Evolutionary conservation across 2,797 vertebrate species (phyloP), one percentile per base, ranked within the genome.

Genomic region (Chromis chromis): DNA sequence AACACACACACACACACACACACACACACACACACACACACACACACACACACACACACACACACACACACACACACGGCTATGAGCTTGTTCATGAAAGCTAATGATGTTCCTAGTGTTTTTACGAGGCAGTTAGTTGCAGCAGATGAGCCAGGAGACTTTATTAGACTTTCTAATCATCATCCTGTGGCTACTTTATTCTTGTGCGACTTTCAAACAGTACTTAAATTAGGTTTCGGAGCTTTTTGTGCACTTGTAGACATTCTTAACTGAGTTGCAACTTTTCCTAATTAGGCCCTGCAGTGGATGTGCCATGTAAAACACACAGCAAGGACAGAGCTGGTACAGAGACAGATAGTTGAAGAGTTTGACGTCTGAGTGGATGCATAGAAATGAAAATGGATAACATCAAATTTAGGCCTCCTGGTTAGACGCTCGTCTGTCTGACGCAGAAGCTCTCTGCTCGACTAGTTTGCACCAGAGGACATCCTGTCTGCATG

Each of bases 401-500:
- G 10, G 6, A 36, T 27, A 9, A 54, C 0, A 14, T 1, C n/a
- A 10, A 52, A 27, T 24, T 22, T 11, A 14, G 39, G 46, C 33
- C 1, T 36, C 33, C 33, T 36, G 33, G 33, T 36, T 36, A 36
- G 10, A 36, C 8, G 33, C 33, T 36, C 3, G 33, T 62, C 64
- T 75, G 77, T 72, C 14, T 79, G 73, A 81, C 40, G 24, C 54
- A 60, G 62, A 88, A 84, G 91, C 77, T 93, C 87, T 94, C 36
- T 86, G 91, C 91, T 85, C 88, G 89, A 77, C 79, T 90, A 76
- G 57, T 77, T 89, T 44, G 55, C 56, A 71, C 71, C 48, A 4
- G 74, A 91, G 86, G 87, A 92, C 83, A 91, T 94, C 93, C 93
- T 93, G 92, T 90, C 87, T 91, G 56, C 65, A 64, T 14, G 63